These are phyloP conservation scores for Nymphalis polychloros DNA, from an alignment of 2,888 invertebrate species.

Conservation along the genomic window DNA sequence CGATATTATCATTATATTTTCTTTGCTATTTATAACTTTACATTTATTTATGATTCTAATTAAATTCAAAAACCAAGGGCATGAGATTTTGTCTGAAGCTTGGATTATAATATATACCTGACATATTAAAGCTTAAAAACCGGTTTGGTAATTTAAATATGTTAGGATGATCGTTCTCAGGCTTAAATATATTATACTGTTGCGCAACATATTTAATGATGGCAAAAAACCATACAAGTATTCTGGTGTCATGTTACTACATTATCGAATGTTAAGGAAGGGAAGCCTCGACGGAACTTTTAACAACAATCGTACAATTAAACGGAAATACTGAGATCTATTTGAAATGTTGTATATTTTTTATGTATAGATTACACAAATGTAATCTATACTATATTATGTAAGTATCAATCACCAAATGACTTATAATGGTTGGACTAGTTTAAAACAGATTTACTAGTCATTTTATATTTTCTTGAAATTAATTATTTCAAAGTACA, in stretches of 20 bases:
- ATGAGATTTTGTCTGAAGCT: neutral
- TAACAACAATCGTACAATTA: too few species aligned
- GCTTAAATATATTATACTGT: constrained; percentile 3
- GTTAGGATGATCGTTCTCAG: constrained; percentile 8
- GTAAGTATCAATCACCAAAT: too few species aligned
- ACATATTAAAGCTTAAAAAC: constrained; percentile 12
- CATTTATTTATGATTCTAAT: neutral
- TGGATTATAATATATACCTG: too few species aligned
- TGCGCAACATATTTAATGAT: constrained; percentile 14
- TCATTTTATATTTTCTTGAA: too few species aligned
- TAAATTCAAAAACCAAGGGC: neutral
- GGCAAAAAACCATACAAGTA: constrained; percentile 6
- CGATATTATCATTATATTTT: too few species aligned
- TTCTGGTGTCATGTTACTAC: neutral
- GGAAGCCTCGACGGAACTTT: neutral
- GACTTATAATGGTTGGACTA: too few species aligned
- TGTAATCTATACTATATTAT: too few species aligned
- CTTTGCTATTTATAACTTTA: neutral
- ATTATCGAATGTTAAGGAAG: neutral
- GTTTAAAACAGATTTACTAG: too few species aligned
- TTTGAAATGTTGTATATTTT: too few species aligned
- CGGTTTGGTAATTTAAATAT: constrained; percentile 19
- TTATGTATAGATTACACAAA: too few species aligned
- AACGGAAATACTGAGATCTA: too few species aligned
- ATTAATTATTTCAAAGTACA: too few species aligned